Evolutionary conservation across 1,140 invertebrate species (phyloP).

Genomic region (Cotesia vestalis): DNA sequence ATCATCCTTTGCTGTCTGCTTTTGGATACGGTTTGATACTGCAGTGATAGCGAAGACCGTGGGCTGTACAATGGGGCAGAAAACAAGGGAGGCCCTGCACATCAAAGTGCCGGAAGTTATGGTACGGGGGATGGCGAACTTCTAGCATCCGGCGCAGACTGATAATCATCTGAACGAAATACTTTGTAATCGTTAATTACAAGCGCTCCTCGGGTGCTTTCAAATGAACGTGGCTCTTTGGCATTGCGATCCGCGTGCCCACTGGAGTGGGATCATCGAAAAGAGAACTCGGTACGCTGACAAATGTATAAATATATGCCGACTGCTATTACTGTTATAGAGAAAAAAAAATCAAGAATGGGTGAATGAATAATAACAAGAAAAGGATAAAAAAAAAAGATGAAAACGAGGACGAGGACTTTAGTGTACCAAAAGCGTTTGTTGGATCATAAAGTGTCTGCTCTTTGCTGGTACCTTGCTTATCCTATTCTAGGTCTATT

Average conservation of each 20-base stretch:
- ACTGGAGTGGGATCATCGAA: conserved; percentile 12
- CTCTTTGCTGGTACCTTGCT: no score
- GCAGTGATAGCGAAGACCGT: conserved; percentile 15
- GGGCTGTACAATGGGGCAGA: conserved; percentile 45
- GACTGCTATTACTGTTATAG: no score
- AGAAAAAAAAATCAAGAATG: no score
- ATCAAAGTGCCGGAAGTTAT: conserved; percentile 59
- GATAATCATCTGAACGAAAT: conserved; percentile 66
- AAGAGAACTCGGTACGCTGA: not conserved
- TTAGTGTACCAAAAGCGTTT: no score
- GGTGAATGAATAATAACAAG: no score
- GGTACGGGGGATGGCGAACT: conserved; percentile 59
- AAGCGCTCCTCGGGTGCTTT: conserved; percentile 45
- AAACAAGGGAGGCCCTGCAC: conserved; percentile 44
- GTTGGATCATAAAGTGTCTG: no score
- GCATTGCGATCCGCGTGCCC: conserved; percentile 1
- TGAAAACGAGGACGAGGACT: no score
- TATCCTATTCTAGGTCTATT: no score
- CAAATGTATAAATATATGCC: no score
- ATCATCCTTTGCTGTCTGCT: not conserved
- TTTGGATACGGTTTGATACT: conserved; percentile 17
- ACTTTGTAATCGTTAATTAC: conserved; percentile 66
- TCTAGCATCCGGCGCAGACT: conserved; percentile 61
- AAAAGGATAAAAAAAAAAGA: no score
- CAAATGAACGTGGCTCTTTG: conserved; percentile 18